Evolutionary conservation across 2,113 vertebrate genomes (phyloP).

Genomic region (Barbus barbus): DNA sequence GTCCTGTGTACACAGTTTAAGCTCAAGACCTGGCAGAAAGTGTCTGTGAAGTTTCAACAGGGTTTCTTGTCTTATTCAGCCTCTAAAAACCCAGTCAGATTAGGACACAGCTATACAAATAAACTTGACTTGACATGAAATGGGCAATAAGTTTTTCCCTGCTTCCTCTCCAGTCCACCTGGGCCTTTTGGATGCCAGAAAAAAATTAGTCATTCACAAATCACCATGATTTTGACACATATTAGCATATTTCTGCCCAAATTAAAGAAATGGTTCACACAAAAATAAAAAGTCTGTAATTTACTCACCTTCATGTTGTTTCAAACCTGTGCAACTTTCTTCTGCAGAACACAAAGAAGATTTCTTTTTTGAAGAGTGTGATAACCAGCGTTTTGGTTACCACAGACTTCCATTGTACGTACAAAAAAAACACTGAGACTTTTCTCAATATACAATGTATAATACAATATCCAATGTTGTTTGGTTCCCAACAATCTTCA

Average conservation of each 20-base stretch:
- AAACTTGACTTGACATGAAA: neutral
- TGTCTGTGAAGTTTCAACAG: neutral
- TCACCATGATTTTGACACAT: neutral
- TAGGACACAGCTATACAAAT: neutral
- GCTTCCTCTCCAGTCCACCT: neutral
- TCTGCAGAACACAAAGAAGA: neutral
- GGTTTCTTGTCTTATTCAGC: neutral
- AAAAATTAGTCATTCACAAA: neutral
- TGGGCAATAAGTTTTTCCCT: neutral
- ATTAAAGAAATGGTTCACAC: neutral
- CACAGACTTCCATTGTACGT: too few species aligned
- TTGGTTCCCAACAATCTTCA: neutral
- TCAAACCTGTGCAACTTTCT: too few species aligned
- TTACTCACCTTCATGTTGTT: too few species aligned
- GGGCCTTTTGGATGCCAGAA: neutral
- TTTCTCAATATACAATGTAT: too few species aligned
- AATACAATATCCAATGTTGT: neutral
- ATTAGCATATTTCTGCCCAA: neutral
- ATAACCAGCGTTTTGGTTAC: too few species aligned
- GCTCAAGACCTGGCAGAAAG: neutral
- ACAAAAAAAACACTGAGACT: too few species aligned
- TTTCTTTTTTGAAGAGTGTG: neutral
- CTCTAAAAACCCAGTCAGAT: neutral
- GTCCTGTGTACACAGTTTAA: slow-evolving; percentile 6
- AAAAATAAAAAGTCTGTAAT: neutral